A percentile compares a stretch with the other conserved stretches of the same genome.
phyloP scores from a whole-genome alignment of 2,797 vertebrate genomes.

The Sphenopsis melanotis region DNA sequence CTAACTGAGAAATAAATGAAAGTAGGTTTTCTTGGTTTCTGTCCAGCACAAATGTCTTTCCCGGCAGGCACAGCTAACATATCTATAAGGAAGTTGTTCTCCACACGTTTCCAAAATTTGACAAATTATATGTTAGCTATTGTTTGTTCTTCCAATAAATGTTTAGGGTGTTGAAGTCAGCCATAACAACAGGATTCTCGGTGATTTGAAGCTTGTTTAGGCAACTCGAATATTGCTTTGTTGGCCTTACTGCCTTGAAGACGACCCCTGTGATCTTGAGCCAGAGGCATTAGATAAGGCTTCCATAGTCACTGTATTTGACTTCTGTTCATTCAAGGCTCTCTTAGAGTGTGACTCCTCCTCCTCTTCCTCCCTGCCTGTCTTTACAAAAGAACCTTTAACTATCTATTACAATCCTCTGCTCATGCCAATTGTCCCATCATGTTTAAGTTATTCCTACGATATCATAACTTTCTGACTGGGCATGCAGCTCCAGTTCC shows the following conservation, averaged over 20 bases:
- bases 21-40: not conserved
- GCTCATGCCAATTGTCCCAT: not conserved
- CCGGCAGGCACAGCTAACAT: not conserved
- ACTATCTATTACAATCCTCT: not conserved
- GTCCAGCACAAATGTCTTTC: not conserved
- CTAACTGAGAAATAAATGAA: not conserved
- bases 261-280: not conserved
- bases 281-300: not conserved
- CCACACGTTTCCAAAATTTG: not conserved
- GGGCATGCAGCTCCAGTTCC: not conserved
- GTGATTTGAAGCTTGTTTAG: not conserved
- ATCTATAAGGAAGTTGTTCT: not conserved
- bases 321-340: not conserved
- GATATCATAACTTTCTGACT: not conserved
- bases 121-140: not conserved
- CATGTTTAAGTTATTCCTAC: not conserved
- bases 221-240: not conserved
- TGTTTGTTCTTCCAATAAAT: not conserved
- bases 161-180: not conserved
- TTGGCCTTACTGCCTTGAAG: not conserved
- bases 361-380: not conserved
- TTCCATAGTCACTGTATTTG: not conserved
- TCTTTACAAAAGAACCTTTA: not conserved
- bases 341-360: not conserved
- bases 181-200: not conserved